phyloP scores from a whole-genome alignment of 1,140 invertebrate genomes.

The Temnothorax curvispinosus region DNA sequence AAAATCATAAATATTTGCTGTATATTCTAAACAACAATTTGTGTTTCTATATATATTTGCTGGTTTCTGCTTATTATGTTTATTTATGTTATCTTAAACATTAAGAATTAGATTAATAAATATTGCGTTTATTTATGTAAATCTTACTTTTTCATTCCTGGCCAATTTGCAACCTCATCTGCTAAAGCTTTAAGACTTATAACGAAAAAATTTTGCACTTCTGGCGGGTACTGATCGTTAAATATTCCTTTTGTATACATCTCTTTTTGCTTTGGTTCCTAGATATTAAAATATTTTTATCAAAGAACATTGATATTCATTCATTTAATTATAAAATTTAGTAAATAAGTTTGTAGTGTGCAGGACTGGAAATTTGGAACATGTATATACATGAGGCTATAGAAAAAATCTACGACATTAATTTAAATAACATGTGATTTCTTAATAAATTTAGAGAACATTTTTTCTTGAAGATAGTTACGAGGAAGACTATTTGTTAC shows the following conservation, averaged over 20 bases:
- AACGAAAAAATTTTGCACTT: constrained; percentile 76
- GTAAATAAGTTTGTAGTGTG: background rate
- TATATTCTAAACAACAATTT: background rate
- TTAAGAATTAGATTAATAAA: background rate
- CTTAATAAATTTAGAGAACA: background rate
- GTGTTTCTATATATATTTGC: background rate
- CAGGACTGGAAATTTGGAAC: background rate
- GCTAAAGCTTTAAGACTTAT: constrained; percentile 70
- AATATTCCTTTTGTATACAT: constrained; percentile 82
- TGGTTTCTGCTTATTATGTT: background rate
- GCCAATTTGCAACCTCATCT: constrained; percentile 78
- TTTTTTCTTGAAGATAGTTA: background rate
- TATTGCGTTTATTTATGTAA: background rate
- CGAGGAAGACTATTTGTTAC: background rate
- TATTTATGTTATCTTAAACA: constrained; percentile 36
- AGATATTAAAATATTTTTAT: background rate
- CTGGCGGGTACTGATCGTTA: constrained; percentile 62
- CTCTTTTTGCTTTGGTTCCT: constrained; percentile 83
- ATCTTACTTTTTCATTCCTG: constrained; percentile 75
- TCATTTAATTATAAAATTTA: background rate
- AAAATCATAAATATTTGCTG: background rate
- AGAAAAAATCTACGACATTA: background rate
- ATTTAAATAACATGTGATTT: background rate
- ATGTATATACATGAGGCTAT: background rate
- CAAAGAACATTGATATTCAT: background rate